Evolutionary conservation across 1,140 invertebrate species (phyloP).

Genomic region (Pectinophora gossypiella): DNA sequence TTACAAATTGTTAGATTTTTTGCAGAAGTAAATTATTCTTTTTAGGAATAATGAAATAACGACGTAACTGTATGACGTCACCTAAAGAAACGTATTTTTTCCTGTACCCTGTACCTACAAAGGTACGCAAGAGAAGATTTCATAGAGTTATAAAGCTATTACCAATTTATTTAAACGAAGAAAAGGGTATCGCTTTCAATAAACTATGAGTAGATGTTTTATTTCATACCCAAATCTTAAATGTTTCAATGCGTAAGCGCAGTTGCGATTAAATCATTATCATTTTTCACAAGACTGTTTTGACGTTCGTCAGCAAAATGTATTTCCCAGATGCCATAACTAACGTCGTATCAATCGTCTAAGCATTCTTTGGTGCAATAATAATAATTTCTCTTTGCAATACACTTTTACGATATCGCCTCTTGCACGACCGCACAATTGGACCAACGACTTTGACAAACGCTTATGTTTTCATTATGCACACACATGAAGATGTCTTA

Average conservation of each 20-base stretch:
- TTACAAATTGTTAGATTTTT: slow-evolving; percentile 1
- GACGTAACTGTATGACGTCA: no score
- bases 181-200: background rate
- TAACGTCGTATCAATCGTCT: slow-evolving; percentile 47
- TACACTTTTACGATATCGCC: slow-evolving; percentile 54
- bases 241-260: background rate
- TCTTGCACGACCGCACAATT: slow-evolving; percentile 44
- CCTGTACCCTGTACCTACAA: no score
- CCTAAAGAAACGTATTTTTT: no score
- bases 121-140: no score
- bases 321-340: slow-evolving; percentile 35
- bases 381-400: slow-evolving; percentile 57
- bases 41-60: no score
- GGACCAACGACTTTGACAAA: slow-evolving; percentile 48
- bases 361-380: slow-evolving; percentile 42
- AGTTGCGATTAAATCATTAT: slow-evolving; percentile 1
- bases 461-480: slow-evolving; percentile 52
- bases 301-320: slow-evolving; percentile 54
- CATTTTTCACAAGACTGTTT: slow-evolving; percentile 25
- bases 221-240: background rate
- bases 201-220: no score
- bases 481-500: slow-evolving; percentile 45
- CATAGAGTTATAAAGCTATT: no score
- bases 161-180: background rate
- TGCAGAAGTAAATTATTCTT: no score